These are phyloP conservation scores for Nephrotoma appendiculata DNA, from an alignment of 2,888 invertebrate genomes.

Conservation along the genomic window DNA sequence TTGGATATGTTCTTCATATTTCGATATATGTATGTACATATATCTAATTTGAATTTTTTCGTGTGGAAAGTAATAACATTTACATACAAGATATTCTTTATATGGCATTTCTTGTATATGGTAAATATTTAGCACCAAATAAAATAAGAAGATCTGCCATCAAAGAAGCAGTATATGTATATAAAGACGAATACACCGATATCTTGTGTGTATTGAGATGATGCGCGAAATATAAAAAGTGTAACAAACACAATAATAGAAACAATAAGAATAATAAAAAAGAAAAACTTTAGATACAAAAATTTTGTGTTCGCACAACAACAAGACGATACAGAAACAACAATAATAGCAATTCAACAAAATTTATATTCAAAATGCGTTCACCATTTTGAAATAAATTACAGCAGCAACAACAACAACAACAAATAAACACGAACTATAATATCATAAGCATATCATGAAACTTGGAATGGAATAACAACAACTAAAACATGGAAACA, in stretches of 20 bases:
- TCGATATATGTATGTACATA: not conserved
- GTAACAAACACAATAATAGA: not conserved
- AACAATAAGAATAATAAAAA: not conserved
- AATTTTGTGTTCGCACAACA: not conserved
- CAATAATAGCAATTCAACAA: not conserved
- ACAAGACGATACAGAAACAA: not conserved
- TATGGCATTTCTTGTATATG: not conserved
- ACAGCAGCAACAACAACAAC: not conserved
- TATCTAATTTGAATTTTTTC: not conserved
- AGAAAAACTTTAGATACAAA: not conserved
- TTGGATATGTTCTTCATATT: not conserved
- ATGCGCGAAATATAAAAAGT: not conserved
- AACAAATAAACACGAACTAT: not conserved
- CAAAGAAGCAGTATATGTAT: not conserved
- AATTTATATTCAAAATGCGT: not conserved
- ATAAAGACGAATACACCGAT: not conserved
- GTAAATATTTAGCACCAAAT: not conserved
- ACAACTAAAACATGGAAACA: not conserved
- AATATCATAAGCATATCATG: not conserved
- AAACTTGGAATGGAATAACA: not conserved
- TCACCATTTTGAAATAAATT: not conserved
- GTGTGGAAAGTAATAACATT: not conserved
- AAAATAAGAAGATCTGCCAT: not conserved
- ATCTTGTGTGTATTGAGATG: not conserved
- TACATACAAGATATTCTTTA: not conserved